phyloP scores from a whole-genome alignment of 2,888 invertebrate genomes.

The Drosophila pegasa region DNA sequence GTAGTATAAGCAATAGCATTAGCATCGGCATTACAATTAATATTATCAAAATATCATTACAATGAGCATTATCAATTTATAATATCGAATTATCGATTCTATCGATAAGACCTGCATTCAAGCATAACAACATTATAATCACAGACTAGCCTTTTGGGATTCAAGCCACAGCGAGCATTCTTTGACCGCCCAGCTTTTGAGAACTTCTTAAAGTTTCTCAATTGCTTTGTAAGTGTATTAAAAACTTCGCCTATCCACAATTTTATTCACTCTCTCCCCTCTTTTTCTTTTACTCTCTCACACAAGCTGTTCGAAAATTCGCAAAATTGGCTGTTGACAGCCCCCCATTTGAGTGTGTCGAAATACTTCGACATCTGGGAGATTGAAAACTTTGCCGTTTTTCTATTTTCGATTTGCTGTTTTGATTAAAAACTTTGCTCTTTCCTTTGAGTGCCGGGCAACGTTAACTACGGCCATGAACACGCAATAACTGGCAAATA shows the following conservation, averaged over 20 bases:
- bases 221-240: slow-evolving; percentile 31
- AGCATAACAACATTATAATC: too few relatives aligned
- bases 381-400: slow-evolving; percentile 75
- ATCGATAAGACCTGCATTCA: too few relatives aligned
- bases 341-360: slow-evolving; percentile 67
- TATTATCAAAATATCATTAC: too few relatives aligned
- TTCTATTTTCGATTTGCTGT: slow-evolving; percentile 64
- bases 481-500: slow-evolving; percentile 39
- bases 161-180: not conserved
- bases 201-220: not conserved
- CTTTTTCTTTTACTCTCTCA: not conserved
- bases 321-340: slow-evolving; percentile 80
- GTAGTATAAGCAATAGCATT: too few relatives aligned
- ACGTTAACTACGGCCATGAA: slow-evolving; percentile 35
- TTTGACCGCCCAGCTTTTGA: not conserved
- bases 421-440: slow-evolving; percentile 76
- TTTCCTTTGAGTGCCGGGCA: slow-evolving; percentile 3
- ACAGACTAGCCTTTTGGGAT: too few relatives aligned
- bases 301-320: slow-evolving; percentile 43
- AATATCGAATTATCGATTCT: too few relatives aligned
- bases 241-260: slow-evolving; percentile 14
- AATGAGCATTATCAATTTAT: too few relatives aligned
- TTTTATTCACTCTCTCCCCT: not conserved
- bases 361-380: slow-evolving; percentile 73
- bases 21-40: not conserved